Conservation (phyloP, 1,140 invertebrate species). For the Plodia interpunctella region DNA sequence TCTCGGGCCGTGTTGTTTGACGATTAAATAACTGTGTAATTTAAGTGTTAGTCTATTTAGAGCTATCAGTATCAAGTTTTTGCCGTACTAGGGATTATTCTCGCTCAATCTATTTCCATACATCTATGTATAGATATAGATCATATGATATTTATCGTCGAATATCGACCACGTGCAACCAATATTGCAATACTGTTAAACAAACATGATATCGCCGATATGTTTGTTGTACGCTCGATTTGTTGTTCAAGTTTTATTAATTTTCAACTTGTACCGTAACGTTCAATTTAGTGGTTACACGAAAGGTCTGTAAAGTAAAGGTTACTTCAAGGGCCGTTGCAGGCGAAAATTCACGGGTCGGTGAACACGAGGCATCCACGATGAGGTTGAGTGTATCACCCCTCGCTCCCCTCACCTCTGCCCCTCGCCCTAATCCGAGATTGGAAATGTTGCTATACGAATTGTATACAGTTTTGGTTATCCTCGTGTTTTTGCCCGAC, state of each 20-base stretch:
- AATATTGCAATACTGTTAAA: background rate
- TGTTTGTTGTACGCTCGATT: background rate
- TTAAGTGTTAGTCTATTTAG: too few relatives aligned
- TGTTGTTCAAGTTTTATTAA: background rate
- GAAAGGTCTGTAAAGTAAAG: background rate
- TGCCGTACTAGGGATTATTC: too few relatives aligned
- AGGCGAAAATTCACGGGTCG: slow-evolving; percentile 5
- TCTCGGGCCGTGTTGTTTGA: too few relatives aligned
- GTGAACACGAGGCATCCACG: background rate
- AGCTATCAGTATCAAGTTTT: too few relatives aligned
- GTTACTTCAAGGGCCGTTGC: background rate
- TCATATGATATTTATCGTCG: background rate
- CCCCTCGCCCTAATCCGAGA: background rate
- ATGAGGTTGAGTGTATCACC: background rate
- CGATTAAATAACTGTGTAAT: too few relatives aligned
- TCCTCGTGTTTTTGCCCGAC: background rate
- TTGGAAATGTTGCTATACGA: background rate
- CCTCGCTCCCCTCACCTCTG: background rate
- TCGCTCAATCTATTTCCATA: too few relatives aligned
- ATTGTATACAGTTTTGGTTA: background rate
- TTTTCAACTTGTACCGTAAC: background rate
- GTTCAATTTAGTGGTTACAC: background rate
- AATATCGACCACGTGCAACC: background rate
- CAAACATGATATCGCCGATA: background rate
- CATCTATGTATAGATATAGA: too few relatives aligned